These are phyloP conservation scores for Phrynocephalus versicolor DNA, from an alignment of 2,113 vertebrate genomes.

Conservation along the genomic window DNA sequence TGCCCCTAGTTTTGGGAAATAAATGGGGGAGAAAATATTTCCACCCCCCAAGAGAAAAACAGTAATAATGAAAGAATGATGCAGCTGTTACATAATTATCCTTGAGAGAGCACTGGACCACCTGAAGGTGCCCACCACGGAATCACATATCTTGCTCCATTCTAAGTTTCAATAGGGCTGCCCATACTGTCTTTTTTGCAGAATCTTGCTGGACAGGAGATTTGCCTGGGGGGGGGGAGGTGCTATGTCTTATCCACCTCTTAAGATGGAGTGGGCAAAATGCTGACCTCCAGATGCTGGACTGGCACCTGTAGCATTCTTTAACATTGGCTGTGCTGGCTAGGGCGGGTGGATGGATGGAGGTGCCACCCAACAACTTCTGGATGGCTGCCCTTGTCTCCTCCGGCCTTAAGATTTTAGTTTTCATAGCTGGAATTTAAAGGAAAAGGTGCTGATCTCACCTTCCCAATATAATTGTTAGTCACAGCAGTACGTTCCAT, in stretches of 20 bases:
- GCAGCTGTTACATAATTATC: background rate
- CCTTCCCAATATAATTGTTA: background rate
- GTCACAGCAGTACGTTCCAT: background rate
- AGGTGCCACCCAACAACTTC: background rate
- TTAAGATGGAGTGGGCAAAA: too few species aligned
- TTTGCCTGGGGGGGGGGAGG: too few species aligned
- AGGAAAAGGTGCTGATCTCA: background rate
- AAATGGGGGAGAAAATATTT: background rate
- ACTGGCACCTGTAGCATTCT: too few species aligned
- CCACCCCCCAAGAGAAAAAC: background rate
- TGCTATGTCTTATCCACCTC: too few species aligned
- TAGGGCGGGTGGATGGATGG: too few species aligned
- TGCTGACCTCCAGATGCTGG: too few species aligned
- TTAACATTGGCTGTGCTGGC: too few species aligned
- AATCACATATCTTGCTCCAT: background rate
- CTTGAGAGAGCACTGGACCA: background rate
- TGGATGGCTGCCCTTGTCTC: background rate
- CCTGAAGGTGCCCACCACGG: background rate
- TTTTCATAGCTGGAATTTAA: background rate
- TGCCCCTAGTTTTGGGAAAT: background rate
- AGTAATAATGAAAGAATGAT: background rate
- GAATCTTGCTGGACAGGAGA: too few species aligned
- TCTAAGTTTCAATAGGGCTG: too few species aligned
- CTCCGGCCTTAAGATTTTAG: background rate
- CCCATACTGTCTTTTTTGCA: too few species aligned